A percentile compares a stretch with the other conserved stretches of the same genome.
Conservation (phyloP, 2,113 vertebrate species). For the Centropus bengalensis region DNA sequence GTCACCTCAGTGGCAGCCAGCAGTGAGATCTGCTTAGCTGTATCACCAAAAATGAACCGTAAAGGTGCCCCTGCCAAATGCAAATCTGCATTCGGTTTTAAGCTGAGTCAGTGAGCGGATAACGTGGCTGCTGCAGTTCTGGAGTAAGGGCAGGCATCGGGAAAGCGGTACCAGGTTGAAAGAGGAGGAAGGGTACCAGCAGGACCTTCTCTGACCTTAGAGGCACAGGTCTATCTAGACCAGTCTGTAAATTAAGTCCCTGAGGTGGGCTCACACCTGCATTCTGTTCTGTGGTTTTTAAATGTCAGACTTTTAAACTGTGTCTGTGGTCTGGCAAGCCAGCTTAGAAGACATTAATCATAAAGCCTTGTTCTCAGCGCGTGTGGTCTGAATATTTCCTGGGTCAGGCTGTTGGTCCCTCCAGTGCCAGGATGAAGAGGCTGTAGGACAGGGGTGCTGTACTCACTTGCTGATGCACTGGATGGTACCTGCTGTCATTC, state of each 20-base stretch:
- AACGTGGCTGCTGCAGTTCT: neutral
- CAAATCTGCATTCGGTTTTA: neutral
- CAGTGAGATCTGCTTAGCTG: neutral
- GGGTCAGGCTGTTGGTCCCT: neutral
- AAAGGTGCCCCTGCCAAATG: slow-evolving; percentile 21
- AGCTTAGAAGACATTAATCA: neutral
- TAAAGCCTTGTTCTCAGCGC: neutral
- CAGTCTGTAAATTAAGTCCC: neutral
- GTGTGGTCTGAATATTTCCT: neutral
- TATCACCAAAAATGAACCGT: neutral
- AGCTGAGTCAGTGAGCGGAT: neutral
- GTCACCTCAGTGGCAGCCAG: neutral
- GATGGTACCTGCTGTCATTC: neutral
- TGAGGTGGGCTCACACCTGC: neutral
- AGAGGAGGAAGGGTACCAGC: neutral
- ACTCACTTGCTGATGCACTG: neutral
- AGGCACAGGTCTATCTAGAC: neutral
- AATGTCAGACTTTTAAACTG: neutral
- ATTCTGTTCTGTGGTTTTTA: neutral
- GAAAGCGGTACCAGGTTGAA: neutral
- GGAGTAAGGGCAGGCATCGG: neutral
- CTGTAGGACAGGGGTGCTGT: neutral
- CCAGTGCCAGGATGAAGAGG: neutral
- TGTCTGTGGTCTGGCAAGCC: neutral
- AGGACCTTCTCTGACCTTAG: neutral